Evolutionary conservation across 2,888 invertebrate genomes (phyloP).

Genomic region (Thecophora atra): DNA sequence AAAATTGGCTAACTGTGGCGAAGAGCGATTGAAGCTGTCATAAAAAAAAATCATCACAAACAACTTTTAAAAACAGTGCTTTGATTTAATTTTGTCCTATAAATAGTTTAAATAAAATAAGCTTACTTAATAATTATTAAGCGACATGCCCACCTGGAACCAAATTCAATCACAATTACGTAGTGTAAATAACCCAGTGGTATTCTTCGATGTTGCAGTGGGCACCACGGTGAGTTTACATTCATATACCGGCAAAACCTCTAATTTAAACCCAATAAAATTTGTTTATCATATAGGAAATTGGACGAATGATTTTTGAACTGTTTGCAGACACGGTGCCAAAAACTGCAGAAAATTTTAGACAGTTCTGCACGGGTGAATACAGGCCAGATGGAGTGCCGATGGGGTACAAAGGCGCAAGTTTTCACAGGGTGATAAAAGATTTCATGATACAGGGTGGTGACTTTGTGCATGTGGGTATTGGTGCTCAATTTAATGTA

Average conservation of each 20-base stretch:
- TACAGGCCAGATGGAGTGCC: conserved; percentile 95
- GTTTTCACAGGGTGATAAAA: conserved; percentile 98
- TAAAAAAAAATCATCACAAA: too few species aligned
- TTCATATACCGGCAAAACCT: background rate
- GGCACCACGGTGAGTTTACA: conserved; percentile 84
- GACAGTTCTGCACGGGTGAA: conserved; percentile 99
- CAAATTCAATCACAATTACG: conserved; percentile 90
- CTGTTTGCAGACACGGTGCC: conserved; percentile 96
- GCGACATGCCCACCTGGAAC: conserved; percentile 89
- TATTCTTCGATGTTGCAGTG: conserved; percentile 97
- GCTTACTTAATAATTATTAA: conserved; percentile 4
- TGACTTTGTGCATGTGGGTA: conserved; percentile 95
- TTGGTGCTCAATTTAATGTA: background rate
- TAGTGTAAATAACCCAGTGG: conserved; percentile 95
- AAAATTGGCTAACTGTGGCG: too few species aligned
- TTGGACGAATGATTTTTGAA: conserved; percentile 97
- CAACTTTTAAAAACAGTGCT: too few species aligned
- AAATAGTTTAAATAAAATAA: background rate
- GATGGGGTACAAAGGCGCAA: conserved; percentile 93
- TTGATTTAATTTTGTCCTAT: background rate
- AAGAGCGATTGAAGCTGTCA: too few species aligned
- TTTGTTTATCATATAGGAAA: conserved; percentile 73
- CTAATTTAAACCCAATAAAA: background rate
- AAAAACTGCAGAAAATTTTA: conserved; percentile 96
- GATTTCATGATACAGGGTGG: conserved; percentile 99